phyloP scores from a whole-genome alignment of 2,888 invertebrate species.

The Acholoe squamosa region DNA sequence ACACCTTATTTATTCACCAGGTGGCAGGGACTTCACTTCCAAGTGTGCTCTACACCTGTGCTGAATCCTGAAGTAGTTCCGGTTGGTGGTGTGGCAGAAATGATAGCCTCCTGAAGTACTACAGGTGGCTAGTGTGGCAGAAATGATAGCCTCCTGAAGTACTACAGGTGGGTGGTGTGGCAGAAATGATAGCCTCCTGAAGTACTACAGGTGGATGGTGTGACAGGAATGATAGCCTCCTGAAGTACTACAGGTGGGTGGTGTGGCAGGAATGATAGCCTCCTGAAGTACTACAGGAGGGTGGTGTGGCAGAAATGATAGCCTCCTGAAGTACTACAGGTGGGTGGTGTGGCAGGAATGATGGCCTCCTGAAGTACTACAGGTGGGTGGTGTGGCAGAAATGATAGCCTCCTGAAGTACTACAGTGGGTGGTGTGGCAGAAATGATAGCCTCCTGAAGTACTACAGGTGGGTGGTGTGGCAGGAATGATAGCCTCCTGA shows the following conservation, averaged over 20 bases:
- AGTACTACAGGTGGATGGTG: slow-evolving; percentile 14
- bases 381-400: background rate
- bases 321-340: slow-evolving; percentile 17
- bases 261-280: slow-evolving; percentile 12
- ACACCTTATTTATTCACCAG: background rate
- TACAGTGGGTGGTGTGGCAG: background rate
- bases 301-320: slow-evolving; percentile 3
- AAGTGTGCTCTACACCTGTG: background rate
- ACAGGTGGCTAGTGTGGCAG: background rate
- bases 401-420: slow-evolving; percentile 11
- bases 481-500: slow-evolving; percentile 3
- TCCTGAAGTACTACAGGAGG: slow-evolving; percentile 10
- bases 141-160: slow-evolving; percentile 11
- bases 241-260: slow-evolving; percentile 6
- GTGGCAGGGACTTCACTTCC: slow-evolving; percentile 7
- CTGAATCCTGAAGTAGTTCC: slow-evolving; percentile 22
- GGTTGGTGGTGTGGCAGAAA: background rate
- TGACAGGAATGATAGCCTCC: slow-evolving; percentile 3
- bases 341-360: slow-evolving; percentile 10
- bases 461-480: slow-evolving; percentile 21
- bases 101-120: slow-evolving; percentile 20
- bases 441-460: slow-evolving; percentile 11
- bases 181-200: background rate
- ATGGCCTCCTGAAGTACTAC: slow-evolving; percentile 14
- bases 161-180: slow-evolving; percentile 21